Evolutionary conservation across 2,888 invertebrate species (phyloP), one percentile per base, ranked within the genome.

Genomic region (Rosalia funebris): DNA sequence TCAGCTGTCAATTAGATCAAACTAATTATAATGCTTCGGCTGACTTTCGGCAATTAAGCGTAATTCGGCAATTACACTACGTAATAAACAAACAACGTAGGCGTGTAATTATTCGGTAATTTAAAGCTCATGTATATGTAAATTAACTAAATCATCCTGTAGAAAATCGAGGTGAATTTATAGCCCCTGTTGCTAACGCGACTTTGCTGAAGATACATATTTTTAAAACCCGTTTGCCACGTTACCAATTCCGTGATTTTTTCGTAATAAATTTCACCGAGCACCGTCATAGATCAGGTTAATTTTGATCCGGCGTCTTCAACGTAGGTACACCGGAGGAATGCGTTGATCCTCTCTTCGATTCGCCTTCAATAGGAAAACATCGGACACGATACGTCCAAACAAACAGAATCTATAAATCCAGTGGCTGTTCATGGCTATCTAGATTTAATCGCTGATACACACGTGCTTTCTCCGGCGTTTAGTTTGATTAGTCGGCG

Each of bases 401-500:
- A 68, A 69, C 66, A 67, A 54, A 63, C 60, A 61, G 69, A 70
- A 71, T 71, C 69, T 70, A 68, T 66, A 66, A 65, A 66, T 60
- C 59, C n/a, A 32, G 31, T 41, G 57, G 45, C 61, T 58, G 48
- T 65, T 63, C 65, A 63, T 19, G 65, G 65, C 56, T 65, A 67
- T 67, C 67, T 45, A 57, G 58, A 63, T 67, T 60, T 61, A 63
- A 65, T 66, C 66, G 61, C 57, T 16, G 20, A 20, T 17, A 39
- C 55, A 62, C 63, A 61, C 58, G 56, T 60, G 63, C 64, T 64
- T 66, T 59, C 61, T 60, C 60, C 25, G n/a, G 44, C 42, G 19
- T 67, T 65, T 63, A 67, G 65, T 67, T 67, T 58, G 60, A 67
- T 62, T 60, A 47, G 19, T 15, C 12, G 31, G 41, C 39, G 46